Conservation (phyloP, 2,797 vertebrate genomes). For the Amphiprion clarkii region DNA sequence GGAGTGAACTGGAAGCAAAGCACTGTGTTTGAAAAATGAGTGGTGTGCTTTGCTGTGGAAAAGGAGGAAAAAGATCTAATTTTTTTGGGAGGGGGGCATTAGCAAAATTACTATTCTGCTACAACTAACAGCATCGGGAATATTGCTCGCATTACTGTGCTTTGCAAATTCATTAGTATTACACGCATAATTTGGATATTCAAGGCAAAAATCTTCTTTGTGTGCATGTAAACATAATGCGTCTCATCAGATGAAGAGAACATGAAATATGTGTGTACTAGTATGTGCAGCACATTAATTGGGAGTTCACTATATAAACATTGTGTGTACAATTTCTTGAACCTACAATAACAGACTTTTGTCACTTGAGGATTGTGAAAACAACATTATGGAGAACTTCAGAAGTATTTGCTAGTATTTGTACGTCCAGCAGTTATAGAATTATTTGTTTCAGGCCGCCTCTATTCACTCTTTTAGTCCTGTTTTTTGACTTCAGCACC, state of each 20-base stretch:
- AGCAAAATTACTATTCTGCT: conserved; percentile 5
- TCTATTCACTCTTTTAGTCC: no score
- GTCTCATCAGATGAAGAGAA: conserved; percentile 12
- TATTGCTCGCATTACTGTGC: not conserved
- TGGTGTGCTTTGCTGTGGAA: not conserved
- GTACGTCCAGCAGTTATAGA: not conserved
- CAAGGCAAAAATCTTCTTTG: conserved; percentile 4
- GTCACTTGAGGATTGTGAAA: no score
- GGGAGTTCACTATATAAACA: not conserved
- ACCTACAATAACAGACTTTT: no score
- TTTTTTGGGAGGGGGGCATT: not conserved
- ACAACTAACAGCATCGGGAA: not conserved
- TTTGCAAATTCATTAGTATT: conserved; percentile 4
- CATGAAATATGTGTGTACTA: not conserved
- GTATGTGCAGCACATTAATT: not conserved
- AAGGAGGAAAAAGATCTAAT: no score
- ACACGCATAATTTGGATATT: conserved; percentile 1
- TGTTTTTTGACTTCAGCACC: no score
- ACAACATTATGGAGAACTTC: no score
- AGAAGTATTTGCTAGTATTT: not conserved
- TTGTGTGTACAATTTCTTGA: not conserved
- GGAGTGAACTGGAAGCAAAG: conserved; percentile 9
- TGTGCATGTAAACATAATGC: not conserved
- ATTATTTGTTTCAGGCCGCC: no score
- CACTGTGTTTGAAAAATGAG: conserved; percentile 22